Evolutionary conservation across 1,140 invertebrate species (phyloP), one percentile per base, ranked within the genome.

Genomic region (Plectrocnemia conspersa): DNA sequence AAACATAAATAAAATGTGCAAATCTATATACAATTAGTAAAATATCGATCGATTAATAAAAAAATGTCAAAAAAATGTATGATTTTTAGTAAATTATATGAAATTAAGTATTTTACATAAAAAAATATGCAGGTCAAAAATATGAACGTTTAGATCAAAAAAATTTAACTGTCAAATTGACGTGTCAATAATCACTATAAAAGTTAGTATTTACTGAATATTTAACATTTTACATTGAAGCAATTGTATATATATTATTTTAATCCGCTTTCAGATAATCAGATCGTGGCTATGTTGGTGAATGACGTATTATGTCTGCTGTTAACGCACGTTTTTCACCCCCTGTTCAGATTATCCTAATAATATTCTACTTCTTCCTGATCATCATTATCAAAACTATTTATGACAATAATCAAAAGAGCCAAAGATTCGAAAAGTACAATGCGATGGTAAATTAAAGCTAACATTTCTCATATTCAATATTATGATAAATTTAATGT

Each of bases 361-460:
- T 76, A 38, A 50, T 66, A 23, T 47, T 76, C 25, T 74, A 69
- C 54, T 48, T 76, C 18, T 58, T 76, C 18, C 67, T 76, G 52
- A 65, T 75, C 54, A 61, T 75, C 38, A 68, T 76, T 64, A 58
- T 75, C 0, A 77, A 73, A 63, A 71, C 75, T 42, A 67, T 74
- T 29, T 77, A 75, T 60, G 66, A 71, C 59, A 74, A 72, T 32
- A 71, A 72, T 60, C 68, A 68, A 58, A 74, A 47, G 45, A 61
- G 47, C 16, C 44, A 45, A 27, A 57, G 59, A 54, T 61, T 45
- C 16, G 50, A 57, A 21, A 45, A 61, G 25, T 61, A 61, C 22
- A 52, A 49, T 45, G 35, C 38, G 11, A 50, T 61, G 45, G 59
- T 61, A 56, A 57, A 47, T 11, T 29, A 42, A 49, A 13, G 35